Conservation (phyloP, 2,797 vertebrate species). For the Gymnoscopelus braueri region DNA sequence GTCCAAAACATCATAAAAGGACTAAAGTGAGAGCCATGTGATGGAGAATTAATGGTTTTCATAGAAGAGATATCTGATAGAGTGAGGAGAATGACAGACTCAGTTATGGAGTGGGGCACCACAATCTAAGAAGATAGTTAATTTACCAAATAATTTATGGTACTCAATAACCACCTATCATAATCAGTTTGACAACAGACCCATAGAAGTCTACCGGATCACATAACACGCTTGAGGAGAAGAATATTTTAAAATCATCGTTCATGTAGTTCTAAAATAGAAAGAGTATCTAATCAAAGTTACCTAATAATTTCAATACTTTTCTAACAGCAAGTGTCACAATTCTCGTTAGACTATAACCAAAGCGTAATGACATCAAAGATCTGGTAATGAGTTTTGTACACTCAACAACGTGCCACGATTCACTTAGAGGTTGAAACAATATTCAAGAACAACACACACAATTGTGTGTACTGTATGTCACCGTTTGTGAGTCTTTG, state of each 20-base stretch:
- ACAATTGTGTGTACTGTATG: too few relatives aligned
- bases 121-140: constrained; percentile 13
- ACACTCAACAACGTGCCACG: too few relatives aligned
- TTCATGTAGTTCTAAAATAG: too few relatives aligned
- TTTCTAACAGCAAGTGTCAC: too few relatives aligned
- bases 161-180: constrained; percentile 22
- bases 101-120: neutral
- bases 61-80: constrained; percentile 28
- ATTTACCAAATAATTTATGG: neutral
- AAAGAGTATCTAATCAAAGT: too few relatives aligned
- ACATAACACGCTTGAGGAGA: neutral
- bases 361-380: too few relatives aligned
- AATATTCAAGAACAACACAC: too few relatives aligned
- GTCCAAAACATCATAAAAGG: constrained; percentile 44
- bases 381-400: too few relatives aligned
- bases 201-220: neutral
- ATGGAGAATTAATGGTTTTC: constrained; percentile 41
- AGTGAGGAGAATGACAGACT: constrained; percentile 7
- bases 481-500: too few relatives aligned
- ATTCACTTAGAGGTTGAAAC: too few relatives aligned
- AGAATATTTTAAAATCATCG: neutral
- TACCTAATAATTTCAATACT: too few relatives aligned
- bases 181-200: neutral
- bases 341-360: too few relatives aligned
- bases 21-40: neutral